Conservation (phyloP, 2,888 invertebrate species). For the Osedax frankpressi region DNA sequence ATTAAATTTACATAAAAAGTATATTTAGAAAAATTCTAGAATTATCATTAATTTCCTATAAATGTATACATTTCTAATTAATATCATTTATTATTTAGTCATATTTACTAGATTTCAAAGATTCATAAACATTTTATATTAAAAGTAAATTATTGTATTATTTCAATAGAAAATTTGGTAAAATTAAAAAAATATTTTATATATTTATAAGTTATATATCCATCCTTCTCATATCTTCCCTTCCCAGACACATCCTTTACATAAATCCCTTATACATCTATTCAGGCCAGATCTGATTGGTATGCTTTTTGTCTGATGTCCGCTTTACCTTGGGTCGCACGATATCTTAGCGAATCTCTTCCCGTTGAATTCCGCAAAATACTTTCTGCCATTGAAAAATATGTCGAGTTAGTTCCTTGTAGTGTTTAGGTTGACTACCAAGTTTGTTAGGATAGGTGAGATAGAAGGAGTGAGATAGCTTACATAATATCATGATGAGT, state of each 20-base stretch:
- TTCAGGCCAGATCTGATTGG: constrained; percentile 54
- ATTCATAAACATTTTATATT: too few species aligned
- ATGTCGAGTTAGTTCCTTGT: constrained; percentile 55
- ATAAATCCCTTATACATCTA: too few species aligned
- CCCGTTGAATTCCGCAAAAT: constrained; percentile 80
- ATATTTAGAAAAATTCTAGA: too few species aligned
- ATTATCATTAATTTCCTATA: too few species aligned
- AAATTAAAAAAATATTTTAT: too few species aligned
- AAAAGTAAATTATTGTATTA: too few species aligned
- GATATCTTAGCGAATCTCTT: constrained; percentile 88
- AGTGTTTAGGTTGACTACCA: not conserved
- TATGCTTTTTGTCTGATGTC: constrained; percentile 69
- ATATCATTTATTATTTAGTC: too few species aligned
- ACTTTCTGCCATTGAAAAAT: constrained; percentile 75
- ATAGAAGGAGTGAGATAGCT: not conserved
- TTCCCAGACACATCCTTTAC: not conserved
- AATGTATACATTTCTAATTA: too few species aligned
- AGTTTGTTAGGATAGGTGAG: not conserved
- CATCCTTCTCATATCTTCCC: not conserved
- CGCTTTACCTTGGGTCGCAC: constrained; percentile 81
- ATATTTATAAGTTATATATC: too few species aligned
- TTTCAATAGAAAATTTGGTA: too few species aligned
- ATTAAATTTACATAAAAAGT: too few species aligned
- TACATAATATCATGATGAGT: not conserved
- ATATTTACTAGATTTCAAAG: too few species aligned